Evolutionary conservation across 2,797 vertebrate species (phyloP), one percentile per base, ranked within the genome.

Genomic region (Dicrostonyx torquatus): DNA sequence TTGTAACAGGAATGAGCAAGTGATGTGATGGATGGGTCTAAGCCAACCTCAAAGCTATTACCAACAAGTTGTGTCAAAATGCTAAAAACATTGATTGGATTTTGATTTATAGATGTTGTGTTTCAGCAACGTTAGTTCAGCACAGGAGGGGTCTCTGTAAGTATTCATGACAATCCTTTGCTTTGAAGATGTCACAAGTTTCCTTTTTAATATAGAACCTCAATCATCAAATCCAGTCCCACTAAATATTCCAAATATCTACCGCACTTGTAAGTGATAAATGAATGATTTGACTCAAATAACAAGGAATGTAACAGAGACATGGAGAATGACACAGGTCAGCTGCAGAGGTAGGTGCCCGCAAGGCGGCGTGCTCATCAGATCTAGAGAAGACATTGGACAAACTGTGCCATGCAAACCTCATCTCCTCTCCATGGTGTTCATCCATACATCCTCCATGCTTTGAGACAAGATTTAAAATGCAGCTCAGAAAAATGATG

Each of bases 271-370:
- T 45, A 14, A 90, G 14, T 31, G 22, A 82, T 34, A 82, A 45
- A 43, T 14, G 62, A 87, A 31, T 24, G 10, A 40, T 18, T 24
- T 31, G 31, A 58, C 48, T 90, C 15, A 87, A n/a, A 43, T 50
- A 55, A 37, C 17, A 62, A 0, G 6, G 40, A 37, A 75, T 5
- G 64, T 75, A 55, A 34, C 37, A 18, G 11, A 17, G 37, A 31
- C 4, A 5, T 3, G 5, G 3, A 37, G 15, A 26, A 48, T 1
- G 18, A 1, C 18, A 55, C 7, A 34, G 58, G 78, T 50, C 60
- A 45, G 12, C 11, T 48, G 15, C 6, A 76, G 4, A 11, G 26
- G 24, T 22, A 11, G 26, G 24, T 22, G 0, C 1, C 0, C 13
- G 10, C 3, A 17, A 5, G 58, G 29, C 31, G 17, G 7, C 0